Evolutionary conservation across 2,888 invertebrate species (phyloP).

Genomic region (Cecidostiba fungosa): DNA sequence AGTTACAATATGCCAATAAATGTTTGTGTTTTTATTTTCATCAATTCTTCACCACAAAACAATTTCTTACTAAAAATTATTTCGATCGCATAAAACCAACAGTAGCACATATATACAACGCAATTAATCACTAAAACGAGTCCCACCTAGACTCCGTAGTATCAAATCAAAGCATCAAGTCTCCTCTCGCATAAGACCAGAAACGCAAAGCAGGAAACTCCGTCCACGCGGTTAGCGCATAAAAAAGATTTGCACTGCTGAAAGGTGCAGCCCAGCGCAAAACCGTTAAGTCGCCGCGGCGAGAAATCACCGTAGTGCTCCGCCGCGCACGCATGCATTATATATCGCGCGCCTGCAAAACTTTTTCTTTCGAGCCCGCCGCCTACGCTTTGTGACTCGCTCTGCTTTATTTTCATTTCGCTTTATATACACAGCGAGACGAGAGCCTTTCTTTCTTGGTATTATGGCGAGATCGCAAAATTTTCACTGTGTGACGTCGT

Average conservation of each 20-base stretch:
- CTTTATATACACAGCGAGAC: not conserved
- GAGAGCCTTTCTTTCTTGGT: not conserved
- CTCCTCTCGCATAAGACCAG: not conserved
- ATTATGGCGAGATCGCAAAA: not conserved
- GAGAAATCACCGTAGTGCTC: conserved; percentile 21
- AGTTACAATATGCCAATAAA: not conserved
- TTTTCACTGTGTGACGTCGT: not conserved
- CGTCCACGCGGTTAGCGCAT: not conserved
- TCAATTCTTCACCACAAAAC: not conserved
- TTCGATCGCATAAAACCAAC: too few species aligned
- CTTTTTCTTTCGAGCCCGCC: conserved; percentile 44
- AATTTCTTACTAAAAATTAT: too few species aligned
- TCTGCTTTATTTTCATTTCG: conserved; percentile 45
- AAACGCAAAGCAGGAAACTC: conserved; percentile 8
- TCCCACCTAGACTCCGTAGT: not conserved
- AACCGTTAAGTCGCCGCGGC: conserved; percentile 42
- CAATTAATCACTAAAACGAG: not conserved
- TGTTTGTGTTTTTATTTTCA: not conserved
- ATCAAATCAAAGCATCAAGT: conserved; percentile 9
- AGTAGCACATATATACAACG: not conserved
- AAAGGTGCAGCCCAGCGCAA: conserved; percentile 38
- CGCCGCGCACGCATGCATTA: not conserved
- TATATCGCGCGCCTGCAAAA: conserved; percentile 17
- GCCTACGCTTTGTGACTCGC: conserved; percentile 31
- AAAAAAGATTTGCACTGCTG: conserved; percentile 21